Base-by-base conservation (phyloP, 1,140 invertebrate species). In the Oncopodura yosiiana region DNA sequence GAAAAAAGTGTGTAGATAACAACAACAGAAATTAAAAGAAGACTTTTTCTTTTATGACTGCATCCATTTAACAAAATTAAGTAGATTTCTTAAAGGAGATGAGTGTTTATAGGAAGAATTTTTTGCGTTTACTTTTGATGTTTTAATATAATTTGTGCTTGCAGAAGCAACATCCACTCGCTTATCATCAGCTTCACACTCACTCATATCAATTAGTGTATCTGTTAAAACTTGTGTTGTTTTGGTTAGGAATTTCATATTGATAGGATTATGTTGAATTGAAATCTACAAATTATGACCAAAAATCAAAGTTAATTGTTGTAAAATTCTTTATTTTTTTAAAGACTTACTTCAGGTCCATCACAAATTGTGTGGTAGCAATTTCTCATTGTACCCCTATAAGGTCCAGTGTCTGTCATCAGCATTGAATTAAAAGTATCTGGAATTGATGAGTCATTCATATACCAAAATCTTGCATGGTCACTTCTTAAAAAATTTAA, bases 351-450 rank as follows among this genome's bases (percentile, higher is more conserved):
- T 36, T 64, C 62, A 23, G 62, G 62, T 19, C 58, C 58, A 46
- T 74, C 72, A 58, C 72, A 74, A 14, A 61, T 52, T 9, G 61
- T 58, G 50, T 74, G 72, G 56, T 74, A 74, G 49, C 72, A 74
- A 30, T 68, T 44, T 41, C 64, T 62, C 70, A 72, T 71, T 32
- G 64, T 54, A 2, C 72, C 72, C 49, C 72, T 54, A 42, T 66
- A 73, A n/a, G 72, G 72, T 18, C 71, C 72, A 38, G 70, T 72
- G 54, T 74, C 72, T 3, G 72, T 73, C 18, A 74, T 51, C 4
- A 74, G 65, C 12, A 74, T 61, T 12, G 72, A 71, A 18, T 64
- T 66, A 4, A 67, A 58, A 9, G 64, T 60, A 5, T 48, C 14
- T 2, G 63, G 64, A 14, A 59, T 58, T 8, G 58, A 62, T 18